Base-by-base conservation (phyloP, 92 coral and sea anemone species). In the Epizoanthus scotinus region DNA sequence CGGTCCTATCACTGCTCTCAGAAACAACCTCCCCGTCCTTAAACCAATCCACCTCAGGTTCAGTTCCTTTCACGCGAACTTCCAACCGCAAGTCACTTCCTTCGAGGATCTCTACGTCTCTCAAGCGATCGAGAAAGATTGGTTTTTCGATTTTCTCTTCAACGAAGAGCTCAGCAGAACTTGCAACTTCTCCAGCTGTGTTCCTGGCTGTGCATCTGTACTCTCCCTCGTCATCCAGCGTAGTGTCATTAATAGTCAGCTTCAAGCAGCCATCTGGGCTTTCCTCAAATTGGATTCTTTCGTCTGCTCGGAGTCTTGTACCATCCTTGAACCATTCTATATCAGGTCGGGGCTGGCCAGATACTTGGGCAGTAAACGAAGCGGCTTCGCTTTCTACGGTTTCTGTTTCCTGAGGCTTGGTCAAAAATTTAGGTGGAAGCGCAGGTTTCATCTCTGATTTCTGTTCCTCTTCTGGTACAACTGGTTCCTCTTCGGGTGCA, bases 1-100 rank as follows among this genome's bases (percentile, higher is more conserved):
- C 91, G 15, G 82, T 66, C 57, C 85, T 77, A 9, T 87, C 67
- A 21, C 87, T 87, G 40, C 84, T 77, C 81, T 91, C 92, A 10
- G 89, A 86, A 29, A 96, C 87, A 25, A 77, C 21, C 36, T 83
- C 83, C 26, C 94, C 98, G 61, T 96, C 82, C 85, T 89, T 93
- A 79, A 82, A 87, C 99, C 99, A 96, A 25, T 86, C 91, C 38
- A 96, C 93, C 3, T 86, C 93, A 19, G 91, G 94, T 59, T 85
- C 90, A 28, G 78, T 89, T 12, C 98, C 99, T 47, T 89, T 89
- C 6, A 96, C 91, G 7, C 91, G 87, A 27, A 96, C 99, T 34
- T 93, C 91, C 68, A 93, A 81, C 20, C 88, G 84, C 20, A 90
- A 86, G 44, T 89, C 87, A 20, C 77, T 87, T 40, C 85, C 84